These are phyloP conservation scores for Scarus forsteni DNA, from an alignment of 2,797 vertebrate species.

Conservation along the genomic window DNA sequence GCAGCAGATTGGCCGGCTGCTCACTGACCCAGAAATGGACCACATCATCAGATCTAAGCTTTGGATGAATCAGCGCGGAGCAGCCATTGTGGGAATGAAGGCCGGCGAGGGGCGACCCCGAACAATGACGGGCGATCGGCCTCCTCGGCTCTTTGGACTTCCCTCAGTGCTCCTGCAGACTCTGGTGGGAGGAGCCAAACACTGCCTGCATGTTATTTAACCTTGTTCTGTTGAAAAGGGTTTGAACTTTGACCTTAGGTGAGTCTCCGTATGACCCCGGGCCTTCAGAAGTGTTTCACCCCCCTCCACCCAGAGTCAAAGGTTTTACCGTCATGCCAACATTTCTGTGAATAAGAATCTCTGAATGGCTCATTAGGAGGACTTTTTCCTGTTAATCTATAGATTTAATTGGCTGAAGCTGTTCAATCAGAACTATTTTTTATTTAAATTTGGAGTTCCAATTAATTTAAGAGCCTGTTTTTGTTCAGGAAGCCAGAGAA, in stretches of 20 bases:
- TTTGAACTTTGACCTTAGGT: not conserved
- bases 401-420: too few species aligned
- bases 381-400: too few species aligned
- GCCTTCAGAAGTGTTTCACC: too few species aligned
- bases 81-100: constrained; percentile 74
- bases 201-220: not conserved
- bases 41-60: constrained; percentile 84
- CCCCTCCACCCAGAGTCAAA: too few species aligned
- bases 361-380: too few species aligned
- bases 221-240: not conserved
- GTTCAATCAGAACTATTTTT: too few species aligned
- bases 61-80: constrained; percentile 80
- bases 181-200: not conserved
- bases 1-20: constrained; percentile 57
- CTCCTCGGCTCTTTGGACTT: constrained; percentile 20
- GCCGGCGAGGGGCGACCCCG: constrained; percentile 22
- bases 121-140: constrained; percentile 54
- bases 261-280: too few species aligned
- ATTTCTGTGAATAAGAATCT: too few species aligned
- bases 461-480: too few species aligned
- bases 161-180: constrained; percentile 20
- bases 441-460: too few species aligned
- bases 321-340: too few species aligned
- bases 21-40: constrained; percentile 85
- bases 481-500: too few species aligned